Conservation (phyloP, 2,797 vertebrate genomes). For the Echeneis naucrates region DNA sequence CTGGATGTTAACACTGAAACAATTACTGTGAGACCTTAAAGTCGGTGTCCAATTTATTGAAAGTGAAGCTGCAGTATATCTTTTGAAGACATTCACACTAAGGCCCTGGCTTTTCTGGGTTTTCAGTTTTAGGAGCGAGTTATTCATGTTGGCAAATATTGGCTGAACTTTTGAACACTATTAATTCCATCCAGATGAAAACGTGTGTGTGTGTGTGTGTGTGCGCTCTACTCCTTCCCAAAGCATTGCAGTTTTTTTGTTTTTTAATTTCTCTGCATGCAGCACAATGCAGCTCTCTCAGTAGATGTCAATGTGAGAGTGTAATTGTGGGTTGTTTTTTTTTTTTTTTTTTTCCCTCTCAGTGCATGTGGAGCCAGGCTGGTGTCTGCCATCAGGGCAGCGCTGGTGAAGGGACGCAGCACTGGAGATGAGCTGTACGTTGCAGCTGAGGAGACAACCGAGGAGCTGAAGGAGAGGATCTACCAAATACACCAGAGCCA, state of each 20-base stretch:
- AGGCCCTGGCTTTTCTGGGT: constrained; percentile 50
- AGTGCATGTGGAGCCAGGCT: constrained; percentile 88
- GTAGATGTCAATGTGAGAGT: constrained; percentile 22
- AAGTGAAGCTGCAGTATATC: constrained; percentile 69
- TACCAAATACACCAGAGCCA: constrained; percentile 85
- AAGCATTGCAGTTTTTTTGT: constrained; percentile 31
- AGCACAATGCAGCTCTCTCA: neutral
- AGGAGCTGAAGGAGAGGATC: constrained; percentile 89
- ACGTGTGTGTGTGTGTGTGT: constrained; percentile 13
- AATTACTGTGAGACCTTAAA: constrained; percentile 58
- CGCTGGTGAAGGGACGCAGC: constrained; percentile 90
- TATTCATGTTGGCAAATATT: constrained; percentile 70
- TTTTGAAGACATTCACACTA: constrained; percentile 54
- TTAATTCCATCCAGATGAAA: constrained; percentile 70
- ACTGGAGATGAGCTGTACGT: constrained; percentile 82
- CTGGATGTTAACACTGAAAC: constrained; percentile 52
- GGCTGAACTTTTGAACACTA: constrained; percentile 62
- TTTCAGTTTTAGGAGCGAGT: constrained; percentile 45
- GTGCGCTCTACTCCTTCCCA: constrained; percentile 22
- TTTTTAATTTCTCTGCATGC: neutral
- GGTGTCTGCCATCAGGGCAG: constrained; percentile 87
- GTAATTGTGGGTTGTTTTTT: constrained; percentile 42
- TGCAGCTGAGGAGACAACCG: constrained; percentile 85
- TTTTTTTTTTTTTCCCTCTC: constrained; percentile 68
- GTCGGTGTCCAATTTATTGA: constrained; percentile 63